Percentiles rank a stretch among this genome's conserved stretches.
Evolutionary conservation across 1,140 invertebrate genomes (phyloP).

Genomic region (Agrypnia vestita): DNA sequence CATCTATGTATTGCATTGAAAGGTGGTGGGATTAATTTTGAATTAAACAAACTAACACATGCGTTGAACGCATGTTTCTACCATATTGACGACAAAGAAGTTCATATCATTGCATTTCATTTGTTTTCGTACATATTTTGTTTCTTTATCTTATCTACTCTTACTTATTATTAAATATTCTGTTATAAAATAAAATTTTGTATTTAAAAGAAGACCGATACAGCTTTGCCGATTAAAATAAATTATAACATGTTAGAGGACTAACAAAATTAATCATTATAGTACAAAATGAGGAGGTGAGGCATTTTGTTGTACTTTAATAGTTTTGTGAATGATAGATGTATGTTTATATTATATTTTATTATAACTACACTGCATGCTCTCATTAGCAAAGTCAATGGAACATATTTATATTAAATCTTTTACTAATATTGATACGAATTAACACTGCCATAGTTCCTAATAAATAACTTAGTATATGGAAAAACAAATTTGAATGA

Average conservation of each 20-base stretch:
- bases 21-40: slow-evolving; percentile 42
- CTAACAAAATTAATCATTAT: too few species aligned
- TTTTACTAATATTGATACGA: neutral
- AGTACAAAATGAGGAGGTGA: too few species aligned
- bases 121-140: neutral
- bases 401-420: slow-evolving; percentile 32
- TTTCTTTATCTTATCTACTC: neutral
- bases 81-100: slow-evolving; percentile 62
- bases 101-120: slow-evolving; percentile 49
- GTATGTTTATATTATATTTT: slow-evolving; percentile 20
- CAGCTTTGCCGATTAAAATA: too few species aligned
- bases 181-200: too few species aligned
- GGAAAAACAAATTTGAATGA: too few species aligned
- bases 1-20: slow-evolving; percentile 6
- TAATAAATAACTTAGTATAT: neutral
- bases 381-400: slow-evolving; percentile 46
- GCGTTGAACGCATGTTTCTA: slow-evolving; percentile 29
- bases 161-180: too few species aligned
- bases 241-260: too few species aligned
- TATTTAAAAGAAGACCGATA: too few species aligned
- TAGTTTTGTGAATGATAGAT: slow-evolving; percentile 2
- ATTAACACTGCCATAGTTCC: neutral
- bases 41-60: slow-evolving; percentile 39
- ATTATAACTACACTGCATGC: slow-evolving; percentile 41
- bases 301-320: too few species aligned